Evolutionary conservation across 2,888 invertebrate species (phyloP), one percentile per base, ranked within the genome.

Genomic region (Cerceris ruficornis): DNA sequence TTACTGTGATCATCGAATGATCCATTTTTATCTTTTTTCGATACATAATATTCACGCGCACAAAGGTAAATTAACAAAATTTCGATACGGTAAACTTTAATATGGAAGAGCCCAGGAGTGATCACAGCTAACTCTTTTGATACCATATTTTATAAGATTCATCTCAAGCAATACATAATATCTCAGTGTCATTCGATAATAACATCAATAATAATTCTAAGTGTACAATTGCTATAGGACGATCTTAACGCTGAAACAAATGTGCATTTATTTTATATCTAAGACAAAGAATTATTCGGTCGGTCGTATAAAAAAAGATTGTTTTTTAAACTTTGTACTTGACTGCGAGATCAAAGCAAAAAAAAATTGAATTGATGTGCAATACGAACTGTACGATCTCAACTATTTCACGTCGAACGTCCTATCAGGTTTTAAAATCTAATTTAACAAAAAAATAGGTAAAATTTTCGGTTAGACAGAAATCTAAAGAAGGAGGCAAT

Each of bases 1-100:
- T 82, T 78, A 81, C 75, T 82, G 87, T 85, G 77, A 86, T 86
- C 69, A 72, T 64, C 75, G 66, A 61, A 58, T 74, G 64, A 69
- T 73, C 75, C 57, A 28, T 15, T 62, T 59, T 64, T 7, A 57
- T 55, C 14, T 17, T 50, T 42, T 54, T 75, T 46, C 52, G 52
- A 58, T 62, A 57, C 60, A 28, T 58, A 65, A 74, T 69, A 52
- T 58, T 28, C 64, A 46, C 17, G 65, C 76, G 77, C 80, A 77
- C 80, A 84, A 75, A 50, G 17, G 17, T 59, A 60, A 46, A 65
- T 52, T 13, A 69, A 15, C 46, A 15, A 60, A 69, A 73, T 73
- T 52, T 42, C 7, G 43, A 58, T 15, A 57, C 46, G 11, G 42
- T 49, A 14, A 43, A 62, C 52, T 15, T 28, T 55, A 54, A 14